phyloP scores from a whole-genome alignment of 1,140 invertebrate genomes.

The Pseudobourletiella spinata region DNA sequence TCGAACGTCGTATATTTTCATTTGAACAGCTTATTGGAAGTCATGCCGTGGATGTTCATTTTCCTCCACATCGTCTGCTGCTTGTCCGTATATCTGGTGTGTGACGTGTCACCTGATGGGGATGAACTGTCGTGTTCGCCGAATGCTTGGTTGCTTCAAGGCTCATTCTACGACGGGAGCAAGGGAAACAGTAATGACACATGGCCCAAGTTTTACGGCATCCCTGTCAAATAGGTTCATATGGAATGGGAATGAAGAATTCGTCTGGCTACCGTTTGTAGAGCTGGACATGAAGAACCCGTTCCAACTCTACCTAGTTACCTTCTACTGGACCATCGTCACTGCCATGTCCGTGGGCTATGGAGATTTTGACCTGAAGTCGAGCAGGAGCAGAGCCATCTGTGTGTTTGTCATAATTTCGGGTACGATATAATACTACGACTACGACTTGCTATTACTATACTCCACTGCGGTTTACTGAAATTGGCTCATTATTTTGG shows the following conservation, averaged over 20 bases:
- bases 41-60: conserved; percentile 27
- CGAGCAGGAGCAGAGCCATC: conserved; percentile 8
- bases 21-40: conserved; percentile 23
- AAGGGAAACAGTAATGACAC: background rate
- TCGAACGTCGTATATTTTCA: background rate
- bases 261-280: no score
- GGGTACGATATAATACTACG: no score
- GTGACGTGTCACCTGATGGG: conserved; percentile 2
- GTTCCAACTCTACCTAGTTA: conserved; percentile 5
- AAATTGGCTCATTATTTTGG: no score
- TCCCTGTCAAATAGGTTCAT: no score
- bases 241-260: no score
- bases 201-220: background rate
- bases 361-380: conserved; percentile 20
- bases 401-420: conserved; percentile 16
- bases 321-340: conserved; percentile 23
- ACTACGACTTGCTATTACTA: no score
- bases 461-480: no score
- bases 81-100: conserved; percentile 9
- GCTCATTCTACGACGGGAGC: conserved; percentile 1
- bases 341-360: conserved; percentile 21
- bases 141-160: conserved; percentile 24
- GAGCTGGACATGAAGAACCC: conserved; percentile 5
- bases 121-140: background rate
- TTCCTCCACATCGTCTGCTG: conserved; percentile 19